Evolutionary conservation across 2,113 vertebrate genomes (phyloP).

Genomic region (Cyanoramphus novaezelandiae): DNA sequence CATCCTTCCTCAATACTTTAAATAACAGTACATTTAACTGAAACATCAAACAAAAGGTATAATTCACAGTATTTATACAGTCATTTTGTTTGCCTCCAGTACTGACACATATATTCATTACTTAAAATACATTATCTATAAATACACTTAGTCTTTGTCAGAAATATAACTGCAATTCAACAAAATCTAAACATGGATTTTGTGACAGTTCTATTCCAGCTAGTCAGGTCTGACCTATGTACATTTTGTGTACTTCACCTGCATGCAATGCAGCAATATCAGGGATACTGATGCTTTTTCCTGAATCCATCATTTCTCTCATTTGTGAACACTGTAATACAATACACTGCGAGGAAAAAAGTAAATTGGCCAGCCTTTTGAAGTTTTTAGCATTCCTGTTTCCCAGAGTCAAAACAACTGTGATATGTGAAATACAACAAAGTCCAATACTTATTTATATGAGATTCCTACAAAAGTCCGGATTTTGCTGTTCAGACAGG

Average conservation of each 20-base stretch:
- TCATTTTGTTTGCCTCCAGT: not conserved
- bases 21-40: not conserved
- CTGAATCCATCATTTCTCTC: not conserved
- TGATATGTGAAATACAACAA: not conserved
- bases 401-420: not conserved
- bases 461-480: not conserved
- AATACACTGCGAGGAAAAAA: not conserved
- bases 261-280: not conserved
- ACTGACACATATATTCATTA: not conserved
- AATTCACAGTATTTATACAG: not conserved
- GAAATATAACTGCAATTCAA: not conserved
- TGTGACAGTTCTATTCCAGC: not conserved
- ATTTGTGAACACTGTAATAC: not conserved
- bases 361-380: not conserved
- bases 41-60: not conserved
- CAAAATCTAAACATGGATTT: not conserved
- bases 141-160: not conserved
- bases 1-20: not conserved
- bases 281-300: not conserved
- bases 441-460: not conserved
- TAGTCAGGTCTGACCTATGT: not conserved
- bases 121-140: not conserved
- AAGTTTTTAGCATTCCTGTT: not conserved
- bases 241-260: not conserved
- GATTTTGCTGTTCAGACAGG: not conserved